Conservation (phyloP, 2,113 vertebrate genomes). For the Lagopus muta region DNA sequence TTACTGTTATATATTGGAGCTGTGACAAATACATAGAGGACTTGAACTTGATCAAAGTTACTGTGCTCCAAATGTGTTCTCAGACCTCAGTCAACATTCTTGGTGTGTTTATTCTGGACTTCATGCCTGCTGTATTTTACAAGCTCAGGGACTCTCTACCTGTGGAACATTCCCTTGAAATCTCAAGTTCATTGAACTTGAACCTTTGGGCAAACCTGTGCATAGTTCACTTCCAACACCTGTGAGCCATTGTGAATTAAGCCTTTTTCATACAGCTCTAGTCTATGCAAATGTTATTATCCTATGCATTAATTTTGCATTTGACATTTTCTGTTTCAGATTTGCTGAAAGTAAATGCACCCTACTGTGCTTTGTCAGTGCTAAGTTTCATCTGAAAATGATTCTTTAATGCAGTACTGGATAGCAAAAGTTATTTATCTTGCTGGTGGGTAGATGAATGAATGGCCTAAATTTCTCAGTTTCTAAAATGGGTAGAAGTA, state of each 20-base stretch:
- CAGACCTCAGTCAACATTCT: slow-evolving; percentile 41
- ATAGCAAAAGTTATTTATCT: not conserved
- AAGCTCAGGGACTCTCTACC: slow-evolving; percentile 10
- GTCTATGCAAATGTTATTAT: not conserved
- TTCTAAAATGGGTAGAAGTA: not conserved
- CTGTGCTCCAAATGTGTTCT: slow-evolving; percentile 25
- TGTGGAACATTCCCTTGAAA: slow-evolving; percentile 17
- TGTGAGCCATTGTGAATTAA: not conserved
- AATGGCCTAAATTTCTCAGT: not conserved
- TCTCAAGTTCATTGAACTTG: slow-evolving; percentile 28
- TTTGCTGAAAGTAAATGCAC: not conserved
- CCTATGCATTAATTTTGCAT: not conserved
- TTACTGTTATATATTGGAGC: slow-evolving; percentile 6
- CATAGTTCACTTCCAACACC: not conserved
- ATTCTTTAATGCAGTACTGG: not conserved
- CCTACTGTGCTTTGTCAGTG: not conserved
- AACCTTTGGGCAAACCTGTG: not conserved
- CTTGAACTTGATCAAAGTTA: slow-evolving; percentile 33
- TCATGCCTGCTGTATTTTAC: slow-evolving; percentile 16
- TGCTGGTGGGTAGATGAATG: not conserved
- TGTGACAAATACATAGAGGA: slow-evolving; percentile 28
- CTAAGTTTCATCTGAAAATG: not conserved
- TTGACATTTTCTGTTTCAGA: not conserved
- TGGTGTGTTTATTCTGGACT: slow-evolving; percentile 55
- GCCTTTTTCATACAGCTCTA: not conserved